Conservation (phyloP, 2,888 invertebrate species). For the Tenthredo distinguenda region DNA sequence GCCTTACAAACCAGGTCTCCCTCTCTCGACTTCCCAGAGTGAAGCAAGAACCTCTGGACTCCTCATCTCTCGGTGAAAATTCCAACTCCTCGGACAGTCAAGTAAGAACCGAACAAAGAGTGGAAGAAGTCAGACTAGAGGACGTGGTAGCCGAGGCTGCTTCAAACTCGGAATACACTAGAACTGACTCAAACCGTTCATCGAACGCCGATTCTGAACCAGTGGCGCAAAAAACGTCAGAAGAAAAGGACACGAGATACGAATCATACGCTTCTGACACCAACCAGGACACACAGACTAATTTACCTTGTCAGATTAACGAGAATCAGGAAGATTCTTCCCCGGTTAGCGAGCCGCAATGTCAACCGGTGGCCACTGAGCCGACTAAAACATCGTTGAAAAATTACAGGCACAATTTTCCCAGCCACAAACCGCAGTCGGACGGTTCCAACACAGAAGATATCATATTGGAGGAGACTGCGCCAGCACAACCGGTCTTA, state of each 20-base stretch:
- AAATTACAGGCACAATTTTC: constrained; percentile 64
- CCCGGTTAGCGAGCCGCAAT: constrained; percentile 59
- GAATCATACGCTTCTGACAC: constrained; percentile 64
- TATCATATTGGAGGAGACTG: constrained; percentile 65
- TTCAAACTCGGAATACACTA: constrained; percentile 70
- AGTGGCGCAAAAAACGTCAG: constrained; percentile 67
- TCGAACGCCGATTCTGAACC: constrained; percentile 70
- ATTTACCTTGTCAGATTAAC: constrained; percentile 60
- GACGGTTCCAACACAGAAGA: constrained; percentile 64
- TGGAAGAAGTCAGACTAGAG: constrained; percentile 75
- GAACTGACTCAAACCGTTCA: constrained; percentile 68
- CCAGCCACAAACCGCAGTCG: constrained; percentile 65
- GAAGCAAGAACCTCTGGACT: constrained; percentile 71
- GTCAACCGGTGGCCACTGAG: constrained; percentile 61
- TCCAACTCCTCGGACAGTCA: constrained; percentile 75
- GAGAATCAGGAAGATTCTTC: constrained; percentile 28
- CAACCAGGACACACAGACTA: constrained; percentile 60
- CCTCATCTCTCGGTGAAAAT: constrained; percentile 74
- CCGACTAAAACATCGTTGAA: constrained; percentile 59
- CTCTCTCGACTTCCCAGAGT: constrained; percentile 71
- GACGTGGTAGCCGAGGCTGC: constrained; percentile 75
- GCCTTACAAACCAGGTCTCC: constrained; percentile 72
- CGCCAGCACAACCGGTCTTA: constrained; percentile 28
- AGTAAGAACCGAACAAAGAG: constrained; percentile 73
- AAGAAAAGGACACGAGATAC: constrained; percentile 60